phyloP scores from a whole-genome alignment of 2,888 invertebrate species.

The Nudaria mundana region DNA sequence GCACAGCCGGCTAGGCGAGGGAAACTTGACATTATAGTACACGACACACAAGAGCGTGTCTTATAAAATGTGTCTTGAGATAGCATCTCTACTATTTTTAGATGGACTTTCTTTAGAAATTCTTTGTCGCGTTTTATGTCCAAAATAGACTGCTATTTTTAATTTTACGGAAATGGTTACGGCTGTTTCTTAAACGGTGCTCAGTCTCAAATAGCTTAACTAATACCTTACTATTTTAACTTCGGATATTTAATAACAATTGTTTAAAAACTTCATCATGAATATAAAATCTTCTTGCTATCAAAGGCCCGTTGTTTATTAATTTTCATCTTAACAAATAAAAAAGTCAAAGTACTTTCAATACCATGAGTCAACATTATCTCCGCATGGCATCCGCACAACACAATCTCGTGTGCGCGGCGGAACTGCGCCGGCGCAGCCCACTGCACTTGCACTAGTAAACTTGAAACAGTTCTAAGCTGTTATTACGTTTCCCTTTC shows the following conservation, averaged over 20 bases:
- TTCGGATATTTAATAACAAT: no score
- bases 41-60: slow-evolving; percentile 20
- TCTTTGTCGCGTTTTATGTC: no score
- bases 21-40: slow-evolving; percentile 64
- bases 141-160: no score
- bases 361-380: slow-evolving; percentile 16
- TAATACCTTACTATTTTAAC: no score
- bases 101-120: slow-evolving; percentile 9
- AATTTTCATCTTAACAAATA: no score
- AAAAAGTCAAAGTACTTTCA: background rate
- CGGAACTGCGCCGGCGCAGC: slow-evolving; percentile 40
- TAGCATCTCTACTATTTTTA: slow-evolving; percentile 16
- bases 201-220: no score
- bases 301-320: no score
- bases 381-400: slow-evolving; percentile 18
- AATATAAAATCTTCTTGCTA: no score
- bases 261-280: no score
- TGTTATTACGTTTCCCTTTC: slow-evolving; percentile 63
- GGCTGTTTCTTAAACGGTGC: no score
- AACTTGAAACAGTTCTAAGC: slow-evolving; percentile 64
- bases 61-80: slow-evolving; percentile 32
- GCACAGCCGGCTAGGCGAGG: slow-evolving; percentile 64
- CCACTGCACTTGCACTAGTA: slow-evolving; percentile 62
- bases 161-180: no score
- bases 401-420: slow-evolving; percentile 23